Evolutionary conservation across 2,113 vertebrate genomes (phyloP).

Genomic region (Oreotrochilus melanogaster): DNA sequence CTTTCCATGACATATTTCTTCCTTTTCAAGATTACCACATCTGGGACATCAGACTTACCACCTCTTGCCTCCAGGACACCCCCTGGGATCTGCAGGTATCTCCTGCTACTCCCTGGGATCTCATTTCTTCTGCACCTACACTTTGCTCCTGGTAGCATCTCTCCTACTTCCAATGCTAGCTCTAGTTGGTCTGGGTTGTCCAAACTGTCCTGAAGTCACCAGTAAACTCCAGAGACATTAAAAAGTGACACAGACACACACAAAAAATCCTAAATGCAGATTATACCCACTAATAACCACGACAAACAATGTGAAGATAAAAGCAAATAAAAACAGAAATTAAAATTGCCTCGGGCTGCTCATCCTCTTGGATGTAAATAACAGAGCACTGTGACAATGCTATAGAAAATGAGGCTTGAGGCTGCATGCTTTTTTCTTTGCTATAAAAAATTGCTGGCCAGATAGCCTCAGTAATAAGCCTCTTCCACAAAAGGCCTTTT

Average conservation of each 20-base stretch:
- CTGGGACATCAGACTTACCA: neutral
- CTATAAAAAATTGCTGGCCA: neutral
- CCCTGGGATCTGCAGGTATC: neutral
- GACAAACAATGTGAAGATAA: rapidly evolving
- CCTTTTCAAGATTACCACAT: neutral
- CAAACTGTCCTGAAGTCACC: neutral
- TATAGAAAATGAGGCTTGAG: neutral
- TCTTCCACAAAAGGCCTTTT: neutral
- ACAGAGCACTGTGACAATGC: neutral
- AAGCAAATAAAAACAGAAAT: neutral
- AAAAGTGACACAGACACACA: neutral
- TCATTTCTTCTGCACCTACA: neutral
- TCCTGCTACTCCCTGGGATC: neutral
- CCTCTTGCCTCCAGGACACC: neutral
- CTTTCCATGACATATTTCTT: rapidly evolving
- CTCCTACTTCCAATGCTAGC: rapidly evolving
- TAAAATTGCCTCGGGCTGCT: neutral
- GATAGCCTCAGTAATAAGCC: neutral
- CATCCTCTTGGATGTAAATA: neutral
- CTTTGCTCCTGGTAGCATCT: neutral
- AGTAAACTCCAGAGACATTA: too few relatives aligned
- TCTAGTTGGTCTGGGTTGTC: neutral
- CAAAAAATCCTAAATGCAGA: neutral
- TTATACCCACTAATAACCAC: neutral
- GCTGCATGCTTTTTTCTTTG: neutral